Evolutionary conservation across 2,113 vertebrate species (phyloP), one percentile per base, ranked within the genome.

Genomic region (Mixornis gularis): DNA sequence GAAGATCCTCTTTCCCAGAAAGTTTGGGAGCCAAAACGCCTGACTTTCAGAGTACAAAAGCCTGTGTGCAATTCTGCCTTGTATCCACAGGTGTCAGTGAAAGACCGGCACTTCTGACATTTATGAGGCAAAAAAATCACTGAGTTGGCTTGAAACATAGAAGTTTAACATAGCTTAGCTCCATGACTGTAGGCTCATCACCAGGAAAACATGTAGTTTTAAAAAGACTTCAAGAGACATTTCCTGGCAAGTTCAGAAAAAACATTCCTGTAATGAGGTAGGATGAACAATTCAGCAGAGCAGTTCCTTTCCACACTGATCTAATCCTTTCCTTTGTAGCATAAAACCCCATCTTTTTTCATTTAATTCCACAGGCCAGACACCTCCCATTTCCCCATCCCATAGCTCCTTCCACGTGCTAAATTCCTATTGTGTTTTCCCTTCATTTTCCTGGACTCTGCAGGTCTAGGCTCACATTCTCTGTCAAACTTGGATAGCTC

Each of bases 51-150:
- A 6, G 17, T 16, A 10, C 8, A 12, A 52, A 12, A 68, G 13
- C 11, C 21, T 49, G 41, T n/a, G 1, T 95, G 95, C 69, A 87
- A 29, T 96, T 56, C 77, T 81, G 24, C 9, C 4, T 78, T 80
- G 7, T 3, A 48, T 9, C 96, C 34, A 88, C 63, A 97, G 97
- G 90, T 96, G 96, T 95, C 94, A 96, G 90, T 84, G n/a, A 81
- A 96, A 90, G 92, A 94, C 89, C 12, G 0, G 6, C 19, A 5
- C 58, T 86, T 41, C 22, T 26, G 7, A 27, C 13, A 9, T 9
- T 56, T 62, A 25, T 3, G 21, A 15, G 5, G 16, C 1, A 20
- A 34, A 89, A 89, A 87, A 51, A 18, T 0, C 5, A 6, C 1
- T 5, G 18, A 17, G 12, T 1, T 21, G 22, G 3, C 26, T 12